phyloP scores from a whole-genome alignment of 2,113 vertebrate species.

The Chaetura pelagica region DNA sequence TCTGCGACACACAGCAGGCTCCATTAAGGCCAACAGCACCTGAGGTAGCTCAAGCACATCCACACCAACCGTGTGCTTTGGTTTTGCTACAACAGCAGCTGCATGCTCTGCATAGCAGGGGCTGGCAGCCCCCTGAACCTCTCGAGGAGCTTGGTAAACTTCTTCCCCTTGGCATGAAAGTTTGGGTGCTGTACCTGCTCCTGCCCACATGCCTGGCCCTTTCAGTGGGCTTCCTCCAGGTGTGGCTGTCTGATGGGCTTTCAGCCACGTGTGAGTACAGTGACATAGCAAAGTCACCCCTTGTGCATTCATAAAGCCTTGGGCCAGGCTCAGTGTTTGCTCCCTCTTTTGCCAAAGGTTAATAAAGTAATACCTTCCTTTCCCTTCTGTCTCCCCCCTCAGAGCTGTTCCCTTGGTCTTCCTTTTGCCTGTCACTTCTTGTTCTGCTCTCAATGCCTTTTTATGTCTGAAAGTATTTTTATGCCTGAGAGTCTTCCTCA shows the following conservation, averaged over 20 bases:
- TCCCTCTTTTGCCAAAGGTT: background rate
- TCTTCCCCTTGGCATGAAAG: background rate
- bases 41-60: accelerated
- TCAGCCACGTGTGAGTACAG: accelerated
- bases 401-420: background rate
- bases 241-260: accelerated
- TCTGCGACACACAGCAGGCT: accelerated
- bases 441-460: background rate
- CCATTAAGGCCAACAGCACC: background rate
- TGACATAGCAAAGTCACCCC: background rate
- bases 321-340: background rate
- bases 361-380: background rate
- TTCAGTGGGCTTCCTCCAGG: background rate
- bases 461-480: background rate
- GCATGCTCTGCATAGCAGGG: accelerated
- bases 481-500: background rate
- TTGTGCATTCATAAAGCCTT: background rate
- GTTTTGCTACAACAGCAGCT: accelerated
- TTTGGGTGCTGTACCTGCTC: background rate
- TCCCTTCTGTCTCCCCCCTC: background rate
- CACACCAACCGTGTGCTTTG: accelerated
- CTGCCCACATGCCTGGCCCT: background rate
- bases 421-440: background rate
- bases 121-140: background rate
- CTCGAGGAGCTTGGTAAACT: background rate